Base-by-base conservation (phyloP, 1,140 invertebrate genomes). In the Adelges cooleyi region DNA sequence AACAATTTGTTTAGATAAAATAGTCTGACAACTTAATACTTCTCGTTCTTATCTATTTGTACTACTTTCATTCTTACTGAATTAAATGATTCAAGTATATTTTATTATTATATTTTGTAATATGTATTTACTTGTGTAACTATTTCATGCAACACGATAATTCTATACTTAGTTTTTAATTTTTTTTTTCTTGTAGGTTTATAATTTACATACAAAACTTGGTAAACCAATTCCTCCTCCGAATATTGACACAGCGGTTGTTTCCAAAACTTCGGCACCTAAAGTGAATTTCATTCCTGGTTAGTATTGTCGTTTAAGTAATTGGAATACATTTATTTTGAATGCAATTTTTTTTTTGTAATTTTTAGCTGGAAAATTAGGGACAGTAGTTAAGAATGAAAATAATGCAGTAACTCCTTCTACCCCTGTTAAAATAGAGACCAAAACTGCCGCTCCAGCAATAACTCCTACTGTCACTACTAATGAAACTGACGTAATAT, bases 141-240 rank as follows among this genome's bases (percentile, higher is more conserved):
- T 54, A 54, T 54, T 54, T n/a, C 23, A 54, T 38, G 40, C 52
- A 8, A 38, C 36, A 6, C 13, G 13, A 8, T 38, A 13, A 44
- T 44, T 44, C n/a, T 11, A 44, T 8, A 15, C 40, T 44, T 44
- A 44, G 3, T 23, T 44, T 25, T 18, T 59, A 29, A 44, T n/a
- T 11, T 17, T 25, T 54, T 46, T 54, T 68, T 65, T 51, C 52
- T 67, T 67, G 1, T 46, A 72, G 82, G 92, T 95, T 5, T 86
- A 98, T 5, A 95, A 97, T 72, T 78, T 98, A 49, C 94, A 98
- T 73, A 95, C 92, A 33, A 95, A 94, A 77, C 81, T 98, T 13
- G 95, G 95, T 29, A 98, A 98, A 75, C 93, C 94, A 1, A 96
- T 99, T 72, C 95, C 95, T 8, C 90, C 90, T 25, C 86, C 89